A percentile compares a stretch with the other conserved stretches of the same genome.
phyloP scores from a whole-genome alignment of 1,140 invertebrate species.

The Halesus radiatus region DNA sequence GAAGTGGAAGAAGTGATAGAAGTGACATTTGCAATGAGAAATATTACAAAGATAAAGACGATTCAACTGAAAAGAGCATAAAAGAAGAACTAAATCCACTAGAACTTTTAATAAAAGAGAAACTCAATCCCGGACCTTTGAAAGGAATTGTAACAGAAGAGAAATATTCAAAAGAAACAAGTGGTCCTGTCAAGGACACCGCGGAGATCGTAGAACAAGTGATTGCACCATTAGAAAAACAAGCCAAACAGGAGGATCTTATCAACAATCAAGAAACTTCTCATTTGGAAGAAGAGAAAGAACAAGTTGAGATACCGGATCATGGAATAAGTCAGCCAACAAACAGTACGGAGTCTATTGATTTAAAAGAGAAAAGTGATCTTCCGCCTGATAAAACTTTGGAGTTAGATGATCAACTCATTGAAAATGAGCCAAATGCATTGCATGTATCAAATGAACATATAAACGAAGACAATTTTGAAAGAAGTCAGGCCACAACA shows the following conservation, averaged over 20 bases:
- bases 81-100: neutral
- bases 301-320: no score
- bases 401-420: neutral
- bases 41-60: conserved; percentile 28
- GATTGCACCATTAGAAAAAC: no score
- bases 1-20: conserved; percentile 13
- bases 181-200: neutral
- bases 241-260: no score
- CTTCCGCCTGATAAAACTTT: neutral
- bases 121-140: no score
- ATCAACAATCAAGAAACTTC: no score
- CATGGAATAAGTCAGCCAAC: no score
- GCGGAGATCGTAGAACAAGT: no score
- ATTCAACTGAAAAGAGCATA: conserved; percentile 5
- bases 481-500: neutral
- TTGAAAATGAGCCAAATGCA: conserved; percentile 25
- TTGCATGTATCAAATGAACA: conserved; percentile 18
- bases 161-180: conserved; percentile 4
- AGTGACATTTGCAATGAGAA: conserved; percentile 30
- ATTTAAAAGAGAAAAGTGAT: neutral
- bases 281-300: no score
- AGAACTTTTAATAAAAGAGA: neutral
- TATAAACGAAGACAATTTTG: neutral
- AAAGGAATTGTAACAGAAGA: neutral
- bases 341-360: no score